phyloP scores from a whole-genome alignment of 2,797 vertebrate species.

The Rhabdomys pumilio region DNA sequence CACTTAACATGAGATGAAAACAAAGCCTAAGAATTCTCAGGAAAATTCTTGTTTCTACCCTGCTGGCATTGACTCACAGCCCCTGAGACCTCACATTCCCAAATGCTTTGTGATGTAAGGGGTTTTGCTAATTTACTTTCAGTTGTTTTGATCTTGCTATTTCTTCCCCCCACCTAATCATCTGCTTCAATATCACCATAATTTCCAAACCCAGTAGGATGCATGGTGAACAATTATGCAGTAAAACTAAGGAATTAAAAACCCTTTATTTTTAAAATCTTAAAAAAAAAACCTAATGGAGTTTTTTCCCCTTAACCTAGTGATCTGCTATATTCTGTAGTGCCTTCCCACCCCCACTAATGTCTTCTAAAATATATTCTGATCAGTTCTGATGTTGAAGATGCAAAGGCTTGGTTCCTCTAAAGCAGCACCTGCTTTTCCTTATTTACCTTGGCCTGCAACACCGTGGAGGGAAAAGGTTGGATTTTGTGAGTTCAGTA shows the following conservation, averaged over 20 bases:
- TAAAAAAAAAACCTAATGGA: conserved; percentile 58
- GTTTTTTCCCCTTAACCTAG: neutral
- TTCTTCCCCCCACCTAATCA: conserved; percentile 58
- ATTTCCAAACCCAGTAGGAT: conserved; percentile 72
- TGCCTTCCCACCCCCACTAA: neutral
- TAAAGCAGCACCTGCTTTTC: conserved; percentile 35
- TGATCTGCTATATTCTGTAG: conserved; percentile 44
- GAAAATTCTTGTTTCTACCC: conserved; percentile 52
- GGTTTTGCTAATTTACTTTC: conserved; percentile 64
- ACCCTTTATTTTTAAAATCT: conserved; percentile 12
- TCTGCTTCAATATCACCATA: conserved; percentile 52
- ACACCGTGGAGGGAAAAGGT: conserved; percentile 16
- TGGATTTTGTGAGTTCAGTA: neutral
- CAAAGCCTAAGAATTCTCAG: conserved; percentile 38
- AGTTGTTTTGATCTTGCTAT: conserved; percentile 62
- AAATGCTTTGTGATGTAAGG: conserved; percentile 7
- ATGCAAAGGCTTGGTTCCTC: conserved; percentile 46
- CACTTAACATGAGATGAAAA: conserved; percentile 40
- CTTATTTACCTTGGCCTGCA: neutral
- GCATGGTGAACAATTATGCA: neutral
- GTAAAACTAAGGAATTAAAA: conserved; percentile 62
- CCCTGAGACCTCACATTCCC: neutral
- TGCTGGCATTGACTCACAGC: neutral
- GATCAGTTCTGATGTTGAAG: conserved; percentile 23
- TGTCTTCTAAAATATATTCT: conserved; percentile 59